phyloP scores from a whole-genome alignment of 2,888 invertebrate genomes.

The Pollenia labialis region DNA sequence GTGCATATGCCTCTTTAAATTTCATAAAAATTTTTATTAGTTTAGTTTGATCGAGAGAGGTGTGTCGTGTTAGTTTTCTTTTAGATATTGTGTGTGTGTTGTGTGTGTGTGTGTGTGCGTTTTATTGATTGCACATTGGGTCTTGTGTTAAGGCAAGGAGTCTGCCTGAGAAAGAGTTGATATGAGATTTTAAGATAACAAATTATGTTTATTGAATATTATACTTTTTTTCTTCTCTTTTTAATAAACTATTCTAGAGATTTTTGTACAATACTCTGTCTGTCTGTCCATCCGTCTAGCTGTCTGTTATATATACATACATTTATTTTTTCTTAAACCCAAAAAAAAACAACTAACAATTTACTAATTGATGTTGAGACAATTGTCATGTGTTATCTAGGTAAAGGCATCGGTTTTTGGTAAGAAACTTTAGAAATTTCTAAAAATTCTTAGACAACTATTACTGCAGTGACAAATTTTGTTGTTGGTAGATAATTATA shows the following conservation, averaged over 20 bases:
- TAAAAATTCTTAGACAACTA: slow-evolving; percentile 50
- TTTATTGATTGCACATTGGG: background rate
- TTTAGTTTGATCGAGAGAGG: slow-evolving; percentile 16
- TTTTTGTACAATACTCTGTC: background rate
- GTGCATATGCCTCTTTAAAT: background rate
- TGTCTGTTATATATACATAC: slow-evolving; percentile 20
- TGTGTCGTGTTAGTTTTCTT: slow-evolving; percentile 41
- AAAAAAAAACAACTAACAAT: slow-evolving; percentile 32
- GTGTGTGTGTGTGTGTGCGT: background rate
- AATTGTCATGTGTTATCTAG: slow-evolving; percentile 69
- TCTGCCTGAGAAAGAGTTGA: slow-evolving; percentile 54
- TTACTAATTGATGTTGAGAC: slow-evolving; percentile 72
- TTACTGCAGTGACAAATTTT: slow-evolving; percentile 47
- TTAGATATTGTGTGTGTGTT: background rate
- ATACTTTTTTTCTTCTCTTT: slow-evolving; percentile 34
- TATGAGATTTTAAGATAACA: slow-evolving; percentile 68
- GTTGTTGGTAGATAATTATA: background rate
- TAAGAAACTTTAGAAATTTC: background rate
- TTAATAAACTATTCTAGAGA: background rate
- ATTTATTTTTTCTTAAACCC: slow-evolving; percentile 3
- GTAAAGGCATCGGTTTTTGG: slow-evolving; percentile 54
- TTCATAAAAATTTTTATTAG: too few relatives aligned
- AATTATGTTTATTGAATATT: slow-evolving; percentile 72
- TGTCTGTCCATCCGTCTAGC: slow-evolving; percentile 1
- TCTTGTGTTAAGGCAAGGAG: slow-evolving; percentile 13